Evolutionary conservation across 2,888 invertebrate genomes (phyloP).

Genomic region (Yponomeuta sedellus): DNA sequence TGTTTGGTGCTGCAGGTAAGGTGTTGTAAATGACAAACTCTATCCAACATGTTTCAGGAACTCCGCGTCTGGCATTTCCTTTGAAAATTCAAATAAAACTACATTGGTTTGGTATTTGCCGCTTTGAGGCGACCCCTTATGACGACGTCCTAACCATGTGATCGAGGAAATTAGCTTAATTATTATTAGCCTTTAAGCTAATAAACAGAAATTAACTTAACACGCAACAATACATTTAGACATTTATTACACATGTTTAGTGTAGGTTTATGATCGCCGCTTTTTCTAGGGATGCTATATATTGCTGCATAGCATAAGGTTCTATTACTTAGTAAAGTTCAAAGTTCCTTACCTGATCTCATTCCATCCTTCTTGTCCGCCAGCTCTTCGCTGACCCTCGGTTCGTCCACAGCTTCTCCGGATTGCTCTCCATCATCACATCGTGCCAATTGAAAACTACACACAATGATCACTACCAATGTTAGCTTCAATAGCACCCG

Average conservation of each 20-base stretch:
- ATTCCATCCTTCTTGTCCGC: slow-evolving; percentile 41
- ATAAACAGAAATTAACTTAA: background rate
- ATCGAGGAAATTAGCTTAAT: background rate
- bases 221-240: background rate
- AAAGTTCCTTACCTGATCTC: slow-evolving; percentile 44
- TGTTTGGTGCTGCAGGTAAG: no score
- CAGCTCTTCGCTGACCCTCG: slow-evolving; percentile 32
- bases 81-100: no score
- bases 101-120: no score
- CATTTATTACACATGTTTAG: no score
- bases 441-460: slow-evolving; percentile 43
- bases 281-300: no score
- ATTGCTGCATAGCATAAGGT: no score
- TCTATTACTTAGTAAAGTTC: background rate
- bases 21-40: no score
- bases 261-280: no score
- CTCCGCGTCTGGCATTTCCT: no score
- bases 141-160: background rate
- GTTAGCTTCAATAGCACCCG: slow-evolving; percentile 58
- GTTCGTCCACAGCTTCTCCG: slow-evolving; percentile 28
- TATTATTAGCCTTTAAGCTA: background rate
- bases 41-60: no score
- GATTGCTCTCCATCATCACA: slow-evolving; percentile 48
- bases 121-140: background rate
- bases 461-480: slow-evolving; percentile 52